phyloP scores from a whole-genome alignment of 2,888 invertebrate genomes.

The Ochropleura leucogaster region DNA sequence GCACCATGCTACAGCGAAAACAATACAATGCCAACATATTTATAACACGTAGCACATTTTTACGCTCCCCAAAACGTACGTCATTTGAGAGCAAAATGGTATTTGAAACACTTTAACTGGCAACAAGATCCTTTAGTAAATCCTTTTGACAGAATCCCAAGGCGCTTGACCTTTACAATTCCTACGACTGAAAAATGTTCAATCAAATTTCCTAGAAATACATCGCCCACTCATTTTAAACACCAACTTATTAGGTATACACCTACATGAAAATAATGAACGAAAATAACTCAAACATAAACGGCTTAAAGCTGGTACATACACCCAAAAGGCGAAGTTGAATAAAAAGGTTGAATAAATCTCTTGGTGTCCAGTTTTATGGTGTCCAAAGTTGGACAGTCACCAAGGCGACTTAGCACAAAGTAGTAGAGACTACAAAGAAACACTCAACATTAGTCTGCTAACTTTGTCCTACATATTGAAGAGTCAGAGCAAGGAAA shows the following conservation, averaged over 20 bases:
- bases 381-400: constrained; percentile 61
- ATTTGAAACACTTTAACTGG: neutral
- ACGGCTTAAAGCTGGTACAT: neutral
- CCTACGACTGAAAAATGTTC: neutral
- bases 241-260: neutral
- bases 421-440: constrained; percentile 57
- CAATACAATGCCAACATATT: neutral
- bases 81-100: neutral
- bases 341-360: constrained; percentile 58
- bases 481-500: neutral
- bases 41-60: neutral
- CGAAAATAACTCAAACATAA: neutral
- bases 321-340: constrained; percentile 25
- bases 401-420: constrained; percentile 56
- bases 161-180: neutral
- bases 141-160: constrained; percentile 1
- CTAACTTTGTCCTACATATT: constrained; percentile 44
- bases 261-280: constrained; percentile 4
- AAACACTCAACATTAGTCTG: constrained; percentile 54
- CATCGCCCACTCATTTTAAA: neutral
- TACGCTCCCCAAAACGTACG: neutral
- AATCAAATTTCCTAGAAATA: neutral
- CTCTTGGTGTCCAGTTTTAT: constrained; percentile 59
- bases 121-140: neutral
- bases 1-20: too few species aligned